These are phyloP conservation scores for Pterocles gutturalis DNA, from an alignment of 2,113 vertebrate species.

Conservation along the genomic window DNA sequence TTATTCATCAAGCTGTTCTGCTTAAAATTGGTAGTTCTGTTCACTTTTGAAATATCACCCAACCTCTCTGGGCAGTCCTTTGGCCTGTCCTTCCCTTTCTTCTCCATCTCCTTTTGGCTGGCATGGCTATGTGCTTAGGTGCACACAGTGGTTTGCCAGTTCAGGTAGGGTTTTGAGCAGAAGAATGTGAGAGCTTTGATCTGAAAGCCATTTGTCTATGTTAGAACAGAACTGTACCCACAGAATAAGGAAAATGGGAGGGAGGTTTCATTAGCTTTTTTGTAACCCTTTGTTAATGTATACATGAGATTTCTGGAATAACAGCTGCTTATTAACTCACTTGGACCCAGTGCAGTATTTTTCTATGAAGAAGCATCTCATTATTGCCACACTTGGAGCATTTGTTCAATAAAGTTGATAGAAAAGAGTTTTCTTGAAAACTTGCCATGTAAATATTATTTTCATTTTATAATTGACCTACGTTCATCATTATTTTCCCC, in stretches of 20 bases:
- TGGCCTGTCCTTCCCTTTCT: neutral
- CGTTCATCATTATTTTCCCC: neutral
- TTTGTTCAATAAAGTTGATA: neutral
- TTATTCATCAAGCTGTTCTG: neutral
- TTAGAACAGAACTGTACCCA: neutral
- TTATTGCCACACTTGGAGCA: neutral
- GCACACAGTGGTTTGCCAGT: neutral
- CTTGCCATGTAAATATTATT: neutral
- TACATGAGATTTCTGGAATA: neutral
- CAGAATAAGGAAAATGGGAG: neutral
- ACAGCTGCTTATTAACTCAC: neutral
- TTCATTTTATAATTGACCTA: neutral
- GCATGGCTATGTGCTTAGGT: accelerated
- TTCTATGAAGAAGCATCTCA: neutral
- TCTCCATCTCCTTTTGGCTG: neutral
- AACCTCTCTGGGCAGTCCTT: neutral
- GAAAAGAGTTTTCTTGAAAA: neutral
- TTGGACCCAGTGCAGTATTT: neutral
- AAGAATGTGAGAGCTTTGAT: neutral
- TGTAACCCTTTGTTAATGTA: neutral
- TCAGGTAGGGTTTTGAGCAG: neutral
- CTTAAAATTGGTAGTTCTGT: neutral
- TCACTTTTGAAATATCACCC: neutral
- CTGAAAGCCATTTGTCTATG: neutral
- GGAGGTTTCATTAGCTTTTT: neutral